phyloP scores from a whole-genome alignment of 2,113 vertebrate species.

The Hepsetus odoe region DNA sequence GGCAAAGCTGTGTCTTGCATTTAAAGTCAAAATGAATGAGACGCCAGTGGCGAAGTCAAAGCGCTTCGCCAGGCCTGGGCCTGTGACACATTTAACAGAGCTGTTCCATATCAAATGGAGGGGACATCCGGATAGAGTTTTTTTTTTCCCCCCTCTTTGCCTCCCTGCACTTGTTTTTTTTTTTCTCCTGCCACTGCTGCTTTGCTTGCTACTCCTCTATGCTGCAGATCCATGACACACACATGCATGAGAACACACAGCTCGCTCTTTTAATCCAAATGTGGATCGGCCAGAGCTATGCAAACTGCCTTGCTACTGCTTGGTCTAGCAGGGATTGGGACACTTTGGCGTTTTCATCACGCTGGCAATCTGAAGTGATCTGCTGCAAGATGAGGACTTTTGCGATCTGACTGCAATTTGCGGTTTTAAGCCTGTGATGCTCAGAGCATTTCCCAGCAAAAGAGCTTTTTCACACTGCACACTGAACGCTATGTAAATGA shows the following conservation, averaged over 20 bases:
- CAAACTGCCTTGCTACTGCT: constrained; percentile 66
- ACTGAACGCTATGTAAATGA: constrained; percentile 27
- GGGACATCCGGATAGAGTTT: constrained; percentile 48
- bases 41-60: constrained; percentile 43
- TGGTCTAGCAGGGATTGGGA: constrained; percentile 58
- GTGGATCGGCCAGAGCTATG: constrained; percentile 63
- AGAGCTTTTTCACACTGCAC: not conserved
- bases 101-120: constrained; percentile 50
- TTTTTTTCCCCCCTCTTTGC: constrained; percentile 26
- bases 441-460: not conserved
- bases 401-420: constrained; percentile 63
- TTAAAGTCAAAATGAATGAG: constrained; percentile 67
- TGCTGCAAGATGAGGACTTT: constrained; percentile 54
- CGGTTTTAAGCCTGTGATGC: constrained; percentile 55
- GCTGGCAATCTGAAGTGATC: constrained; percentile 59
- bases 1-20: constrained; percentile 71
- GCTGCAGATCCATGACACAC: constrained; percentile 41
- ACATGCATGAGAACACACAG: not conserved
- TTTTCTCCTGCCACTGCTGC: constrained; percentile 58
- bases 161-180: not conserved
- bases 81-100: constrained; percentile 56
- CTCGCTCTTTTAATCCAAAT: constrained; percentile 11
- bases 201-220: no score
- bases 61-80: constrained; percentile 42
- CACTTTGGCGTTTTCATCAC: constrained; percentile 59